phyloP scores from a whole-genome alignment of 2,797 vertebrate genomes.

The Crocidura indochinensis region DNA sequence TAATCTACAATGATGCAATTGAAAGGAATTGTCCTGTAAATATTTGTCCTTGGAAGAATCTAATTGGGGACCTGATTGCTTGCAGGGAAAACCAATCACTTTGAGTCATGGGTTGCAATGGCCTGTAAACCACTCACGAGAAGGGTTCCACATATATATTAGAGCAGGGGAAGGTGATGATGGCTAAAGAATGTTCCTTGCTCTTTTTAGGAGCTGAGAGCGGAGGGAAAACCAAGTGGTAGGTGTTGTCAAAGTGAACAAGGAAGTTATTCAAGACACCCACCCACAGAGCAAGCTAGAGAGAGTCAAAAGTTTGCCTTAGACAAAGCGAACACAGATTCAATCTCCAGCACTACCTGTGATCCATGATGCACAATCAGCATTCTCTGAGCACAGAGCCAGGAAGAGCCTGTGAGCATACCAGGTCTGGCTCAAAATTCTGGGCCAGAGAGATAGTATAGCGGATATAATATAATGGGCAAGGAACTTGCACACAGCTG shows the following conservation, averaged over 20 bases:
- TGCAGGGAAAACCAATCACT: background rate
- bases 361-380: too few relatives aligned
- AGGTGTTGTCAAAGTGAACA: background rate
- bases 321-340: too few relatives aligned
- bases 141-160: fast-evolving
- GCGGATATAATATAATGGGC: background rate
- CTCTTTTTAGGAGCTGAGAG: background rate
- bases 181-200: fast-evolving
- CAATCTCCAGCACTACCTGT: too few relatives aligned
- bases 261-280: fast-evolving
- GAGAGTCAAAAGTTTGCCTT: background rate
- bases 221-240: background rate
- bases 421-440: too few relatives aligned
- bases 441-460: too few relatives aligned
- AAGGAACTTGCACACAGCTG: background rate
- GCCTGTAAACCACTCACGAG: background rate
- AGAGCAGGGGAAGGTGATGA: background rate
- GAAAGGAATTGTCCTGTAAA: conserved; percentile 63
- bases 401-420: too few relatives aligned
- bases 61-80: conserved; percentile 38
- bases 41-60: conserved; percentile 27
- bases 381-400: too few relatives aligned
- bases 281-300: background rate
- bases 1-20: conserved; percentile 18
- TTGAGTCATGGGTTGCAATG: background rate